phyloP scores from a whole-genome alignment of 2,888 invertebrate genomes.

The Cenopis cana region DNA sequence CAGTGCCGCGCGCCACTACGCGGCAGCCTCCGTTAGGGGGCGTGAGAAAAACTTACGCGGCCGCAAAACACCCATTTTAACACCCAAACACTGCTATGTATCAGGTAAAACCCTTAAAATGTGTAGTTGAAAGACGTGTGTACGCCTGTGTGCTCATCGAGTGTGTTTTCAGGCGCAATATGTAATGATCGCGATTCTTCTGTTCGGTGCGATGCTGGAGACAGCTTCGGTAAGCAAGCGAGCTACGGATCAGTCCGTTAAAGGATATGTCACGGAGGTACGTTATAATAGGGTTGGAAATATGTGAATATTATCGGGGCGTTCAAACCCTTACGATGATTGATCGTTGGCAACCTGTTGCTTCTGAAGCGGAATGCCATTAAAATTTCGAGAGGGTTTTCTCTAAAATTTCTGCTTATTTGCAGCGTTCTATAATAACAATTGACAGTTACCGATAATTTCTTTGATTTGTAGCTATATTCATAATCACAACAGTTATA shows the following conservation, averaged over 20 bases:
- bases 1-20: slow-evolving; percentile 29
- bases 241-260: slow-evolving; percentile 93
- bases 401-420: not conserved
- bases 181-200: slow-evolving; percentile 69
- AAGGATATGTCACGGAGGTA: slow-evolving; percentile 94
- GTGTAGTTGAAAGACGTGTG: slow-evolving; percentile 40
- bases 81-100: slow-evolving; percentile 73
- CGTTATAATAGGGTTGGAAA: slow-evolving; percentile 32
- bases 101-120: slow-evolving; percentile 63
- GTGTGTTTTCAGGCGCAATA: slow-evolving; percentile 69
- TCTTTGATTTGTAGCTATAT: not conserved
- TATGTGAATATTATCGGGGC: not conserved
- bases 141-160: slow-evolving; percentile 50
- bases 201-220: slow-evolving; percentile 68
- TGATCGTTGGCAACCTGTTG: slow-evolving; percentile 28
- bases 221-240: slow-evolving; percentile 84
- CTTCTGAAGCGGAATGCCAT: not conserved
- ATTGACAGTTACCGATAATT: not conserved
- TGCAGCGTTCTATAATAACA: not conserved
- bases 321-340: not conserved
- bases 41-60: slow-evolving; percentile 64
- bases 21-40: slow-evolving; percentile 60
- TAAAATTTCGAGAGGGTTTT: not conserved
- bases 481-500: not conserved
- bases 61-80: slow-evolving; percentile 60